phyloP scores from a whole-genome alignment of 2,113 vertebrate species.

The Syngnathus scovelli region DNA sequence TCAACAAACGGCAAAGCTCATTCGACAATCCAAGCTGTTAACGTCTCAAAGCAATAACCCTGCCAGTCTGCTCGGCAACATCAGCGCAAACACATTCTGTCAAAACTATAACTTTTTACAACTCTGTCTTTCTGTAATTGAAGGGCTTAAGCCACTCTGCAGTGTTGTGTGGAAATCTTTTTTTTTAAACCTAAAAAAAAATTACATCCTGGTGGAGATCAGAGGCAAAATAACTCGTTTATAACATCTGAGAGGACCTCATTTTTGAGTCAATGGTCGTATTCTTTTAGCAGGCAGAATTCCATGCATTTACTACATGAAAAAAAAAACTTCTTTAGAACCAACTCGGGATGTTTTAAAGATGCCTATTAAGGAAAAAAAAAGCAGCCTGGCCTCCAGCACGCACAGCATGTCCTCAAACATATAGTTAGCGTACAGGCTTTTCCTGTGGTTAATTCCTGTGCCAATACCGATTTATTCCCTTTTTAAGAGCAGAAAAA shows the following conservation, averaged over 20 bases:
- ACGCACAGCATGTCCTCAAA: background rate
- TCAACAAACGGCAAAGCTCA: no score
- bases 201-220: background rate
- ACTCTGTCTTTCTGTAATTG: no score
- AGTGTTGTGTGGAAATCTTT: background rate
- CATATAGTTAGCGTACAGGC: conserved; percentile 6
- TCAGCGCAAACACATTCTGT: background rate
- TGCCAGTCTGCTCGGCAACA: background rate
- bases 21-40: no score
- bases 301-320: background rate
- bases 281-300: background rate
- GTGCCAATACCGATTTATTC: background rate
- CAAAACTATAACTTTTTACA: background rate
- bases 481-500: background rate
- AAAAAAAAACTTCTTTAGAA: background rate
- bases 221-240: background rate
- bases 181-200: background rate
- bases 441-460: conserved; percentile 6
- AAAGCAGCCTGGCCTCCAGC: background rate
- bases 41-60: background rate
- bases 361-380: conserved; percentile 4
- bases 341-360: conserved; percentile 7
- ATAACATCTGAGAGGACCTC: background rate
- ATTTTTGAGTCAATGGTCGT: background rate
- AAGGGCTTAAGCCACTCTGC: background rate